Conservation (phyloP, 2,113 vertebrate species). For the Solea senegalensis region DNA sequence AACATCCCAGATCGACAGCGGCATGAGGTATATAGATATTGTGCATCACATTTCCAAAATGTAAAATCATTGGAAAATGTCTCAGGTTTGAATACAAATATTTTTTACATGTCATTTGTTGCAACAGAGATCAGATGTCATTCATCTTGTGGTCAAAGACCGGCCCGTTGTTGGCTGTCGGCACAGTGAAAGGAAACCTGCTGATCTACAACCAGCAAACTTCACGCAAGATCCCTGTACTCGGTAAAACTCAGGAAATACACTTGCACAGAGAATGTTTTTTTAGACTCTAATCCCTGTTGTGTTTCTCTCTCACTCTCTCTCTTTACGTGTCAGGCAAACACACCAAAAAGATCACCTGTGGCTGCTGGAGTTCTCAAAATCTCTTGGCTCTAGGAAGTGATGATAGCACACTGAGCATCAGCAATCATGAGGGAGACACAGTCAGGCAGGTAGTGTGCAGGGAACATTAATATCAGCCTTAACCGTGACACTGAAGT, state of each 20-base stretch:
- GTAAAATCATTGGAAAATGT: neutral
- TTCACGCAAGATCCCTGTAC: conserved; percentile 93
- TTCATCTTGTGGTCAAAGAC: conserved; percentile 93
- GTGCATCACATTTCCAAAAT: neutral
- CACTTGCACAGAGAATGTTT: neutral
- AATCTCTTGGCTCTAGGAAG: conserved; percentile 94
- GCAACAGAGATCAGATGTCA: conserved; percentile 90
- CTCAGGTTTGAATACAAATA: neutral
- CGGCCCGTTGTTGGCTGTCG: conserved; percentile 89
- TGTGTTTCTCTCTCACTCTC: neutral
- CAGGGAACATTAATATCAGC: neutral
- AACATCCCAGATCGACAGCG: conserved; percentile 91
- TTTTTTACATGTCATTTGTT: conserved; percentile 12
- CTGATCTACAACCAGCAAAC: conserved; percentile 97
- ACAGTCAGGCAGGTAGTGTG: conserved; percentile 90
- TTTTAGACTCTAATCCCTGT: neutral
- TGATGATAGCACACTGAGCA: conserved; percentile 91
- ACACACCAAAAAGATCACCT: conserved; percentile 94
- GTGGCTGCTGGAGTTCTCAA: conserved; percentile 94
- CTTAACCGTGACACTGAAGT: neutral
- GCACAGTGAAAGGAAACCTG: conserved; percentile 94
- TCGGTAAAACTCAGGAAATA: conserved; percentile 82
- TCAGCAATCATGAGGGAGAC: conserved; percentile 97
- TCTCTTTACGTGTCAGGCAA: conserved; percentile 82
- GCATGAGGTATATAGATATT: conserved; percentile 87